Conservation (phyloP, 1,140 invertebrate genomes). For the Gonatopus flavifemur region DNA sequence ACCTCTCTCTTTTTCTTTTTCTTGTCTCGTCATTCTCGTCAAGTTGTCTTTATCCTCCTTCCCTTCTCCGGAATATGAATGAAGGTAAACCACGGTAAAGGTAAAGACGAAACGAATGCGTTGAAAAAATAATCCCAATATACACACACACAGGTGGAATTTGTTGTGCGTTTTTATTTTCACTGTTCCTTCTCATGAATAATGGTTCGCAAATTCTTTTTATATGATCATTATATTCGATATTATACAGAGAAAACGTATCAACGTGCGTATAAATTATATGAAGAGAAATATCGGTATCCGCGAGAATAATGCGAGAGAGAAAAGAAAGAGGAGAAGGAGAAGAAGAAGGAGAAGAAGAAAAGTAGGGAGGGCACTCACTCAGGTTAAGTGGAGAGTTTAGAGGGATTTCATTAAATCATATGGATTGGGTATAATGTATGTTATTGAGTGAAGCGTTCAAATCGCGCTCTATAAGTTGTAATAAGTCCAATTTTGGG, state of each 20-base stretch:
- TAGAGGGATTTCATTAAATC: conserved; percentile 62
- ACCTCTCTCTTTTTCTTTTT: conserved; percentile 16
- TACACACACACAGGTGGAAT: conserved; percentile 20
- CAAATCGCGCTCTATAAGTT: conserved; percentile 60
- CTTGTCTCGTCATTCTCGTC: neutral
- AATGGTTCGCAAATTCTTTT: too few species aligned
- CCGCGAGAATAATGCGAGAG: conserved; percentile 1
- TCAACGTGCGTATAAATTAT: too few species aligned
- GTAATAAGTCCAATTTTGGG: conserved; percentile 61
- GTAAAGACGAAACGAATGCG: too few species aligned
- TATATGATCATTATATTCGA: too few species aligned
- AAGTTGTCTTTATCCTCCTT: neutral
- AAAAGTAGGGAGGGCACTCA: conserved; percentile 32
- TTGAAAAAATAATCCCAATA: too few species aligned
- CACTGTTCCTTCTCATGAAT: too few species aligned
- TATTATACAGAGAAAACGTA: neutral
- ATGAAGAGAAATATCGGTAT: conserved; percentile 11
- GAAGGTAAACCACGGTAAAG: conserved; percentile 21
- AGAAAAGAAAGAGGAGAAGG: conserved; percentile 18
- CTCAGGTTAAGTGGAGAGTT: conserved; percentile 58
- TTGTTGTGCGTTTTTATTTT: conserved; percentile 26
- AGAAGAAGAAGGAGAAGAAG: conserved; percentile 20
- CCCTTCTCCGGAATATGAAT: conserved; percentile 22
- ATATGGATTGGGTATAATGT: conserved; percentile 60
- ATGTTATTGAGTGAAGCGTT: conserved; percentile 59